Conservation (phyloP, 2,888 invertebrate species). For the Bruchidius siliquastri region DNA sequence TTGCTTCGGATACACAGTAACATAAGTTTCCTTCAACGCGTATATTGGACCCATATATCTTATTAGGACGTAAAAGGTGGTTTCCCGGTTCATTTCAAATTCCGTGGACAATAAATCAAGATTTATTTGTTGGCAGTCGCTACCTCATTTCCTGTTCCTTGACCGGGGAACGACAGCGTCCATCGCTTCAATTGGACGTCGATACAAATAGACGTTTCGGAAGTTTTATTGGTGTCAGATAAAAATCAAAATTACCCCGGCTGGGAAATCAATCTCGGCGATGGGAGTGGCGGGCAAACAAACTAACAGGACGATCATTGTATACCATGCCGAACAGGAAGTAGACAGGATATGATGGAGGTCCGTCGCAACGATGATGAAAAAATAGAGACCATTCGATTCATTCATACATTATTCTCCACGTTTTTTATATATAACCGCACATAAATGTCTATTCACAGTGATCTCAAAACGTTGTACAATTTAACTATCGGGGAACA, state of each 20-base stretch:
- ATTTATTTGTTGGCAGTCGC: not conserved
- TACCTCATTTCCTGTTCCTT: not conserved
- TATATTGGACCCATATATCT: constrained; percentile 11
- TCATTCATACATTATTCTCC: too few species aligned
- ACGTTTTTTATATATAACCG: too few species aligned
- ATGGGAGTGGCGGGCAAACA: too few species aligned
- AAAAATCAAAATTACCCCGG: not conserved
- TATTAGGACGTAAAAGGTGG: constrained; percentile 2
- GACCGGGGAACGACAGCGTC: not conserved
- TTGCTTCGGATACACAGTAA: not conserved
- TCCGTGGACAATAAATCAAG: constrained; percentile 3
- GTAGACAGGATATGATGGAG: too few species aligned
- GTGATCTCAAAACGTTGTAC: too few species aligned
- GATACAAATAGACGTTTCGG: not conserved
- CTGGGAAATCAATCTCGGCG: not conserved
- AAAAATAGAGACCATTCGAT: too few species aligned
- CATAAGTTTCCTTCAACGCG: not conserved
- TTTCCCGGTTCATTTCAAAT: constrained; percentile 9
- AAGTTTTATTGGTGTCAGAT: not conserved
- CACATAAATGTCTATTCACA: too few species aligned
- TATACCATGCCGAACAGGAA: too few species aligned
- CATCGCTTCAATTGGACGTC: not conserved
- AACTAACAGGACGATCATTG: too few species aligned
- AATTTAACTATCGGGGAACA: too few species aligned
- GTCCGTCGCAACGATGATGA: too few species aligned